Percentiles rank a stretch among this genome's conserved stretches.
phyloP scores from a whole-genome alignment of 2,113 vertebrate species.

The Ellobius talpinus region DNA sequence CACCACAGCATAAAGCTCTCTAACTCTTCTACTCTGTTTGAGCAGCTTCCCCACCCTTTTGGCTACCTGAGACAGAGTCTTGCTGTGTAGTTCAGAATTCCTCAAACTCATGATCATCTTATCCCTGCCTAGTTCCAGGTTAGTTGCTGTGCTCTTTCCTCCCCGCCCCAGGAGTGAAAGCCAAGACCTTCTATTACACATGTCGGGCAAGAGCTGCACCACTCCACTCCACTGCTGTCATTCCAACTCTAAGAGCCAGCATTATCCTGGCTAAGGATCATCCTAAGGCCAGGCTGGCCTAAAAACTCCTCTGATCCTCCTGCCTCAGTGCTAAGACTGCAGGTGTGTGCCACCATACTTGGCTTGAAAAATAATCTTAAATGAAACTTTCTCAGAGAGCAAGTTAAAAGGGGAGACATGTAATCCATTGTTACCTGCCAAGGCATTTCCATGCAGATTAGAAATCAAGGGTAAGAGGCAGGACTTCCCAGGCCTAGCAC shows the following conservation, averaged over 20 bases:
- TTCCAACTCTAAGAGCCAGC: constrained; percentile 3
- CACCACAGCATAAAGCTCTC: not conserved
- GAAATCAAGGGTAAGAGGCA: not conserved
- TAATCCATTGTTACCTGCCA: not conserved
- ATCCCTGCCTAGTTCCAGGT: not conserved
- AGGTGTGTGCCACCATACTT: not conserved
- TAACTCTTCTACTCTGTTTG: not conserved
- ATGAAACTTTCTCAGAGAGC: constrained; percentile 33
- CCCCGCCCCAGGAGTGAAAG: not conserved
- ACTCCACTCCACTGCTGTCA: not conserved
- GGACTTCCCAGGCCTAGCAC: not conserved
- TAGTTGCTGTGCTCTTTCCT: not conserved
- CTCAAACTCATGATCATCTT: not conserved
- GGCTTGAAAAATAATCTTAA: constrained; percentile 34
- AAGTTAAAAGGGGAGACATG: constrained; percentile 28
- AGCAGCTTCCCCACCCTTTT: not conserved
- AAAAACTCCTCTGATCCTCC: not conserved
- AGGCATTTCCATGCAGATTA: not conserved
- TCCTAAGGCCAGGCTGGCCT: not conserved
- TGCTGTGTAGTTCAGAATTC: not conserved
- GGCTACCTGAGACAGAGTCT: not conserved
- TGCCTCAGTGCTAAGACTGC: not conserved
- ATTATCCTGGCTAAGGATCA: no score
- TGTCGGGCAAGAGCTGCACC: not conserved
- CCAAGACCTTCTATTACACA: not conserved